Percentiles rank a stretch among this genome's conserved stretches.
Evolutionary conservation across 2,888 invertebrate genomes (phyloP).

Genomic region (Eilema sororculum): DNA sequence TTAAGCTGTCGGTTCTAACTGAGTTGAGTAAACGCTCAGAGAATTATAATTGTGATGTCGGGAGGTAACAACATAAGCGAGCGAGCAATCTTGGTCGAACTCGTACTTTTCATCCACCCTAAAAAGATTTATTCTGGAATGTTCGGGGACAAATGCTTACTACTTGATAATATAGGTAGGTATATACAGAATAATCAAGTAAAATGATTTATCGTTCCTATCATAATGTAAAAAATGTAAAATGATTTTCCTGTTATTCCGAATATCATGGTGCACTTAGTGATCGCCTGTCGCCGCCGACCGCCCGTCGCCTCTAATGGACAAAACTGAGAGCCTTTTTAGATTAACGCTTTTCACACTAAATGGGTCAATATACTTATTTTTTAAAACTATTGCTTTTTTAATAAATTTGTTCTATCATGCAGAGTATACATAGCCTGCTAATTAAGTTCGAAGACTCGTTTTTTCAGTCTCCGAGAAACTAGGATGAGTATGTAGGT

Average conservation of each 20-base stretch:
- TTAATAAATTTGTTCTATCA: not conserved
- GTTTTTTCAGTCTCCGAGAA: too few relatives aligned
- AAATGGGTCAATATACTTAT: constrained; percentile 52
- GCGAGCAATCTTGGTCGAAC: too few relatives aligned
- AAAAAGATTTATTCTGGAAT: too few relatives aligned
- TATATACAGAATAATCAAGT: too few relatives aligned
- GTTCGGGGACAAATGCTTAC: too few relatives aligned
- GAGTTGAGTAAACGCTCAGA: too few relatives aligned
- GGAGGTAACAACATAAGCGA: too few relatives aligned
- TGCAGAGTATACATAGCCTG: not conserved
- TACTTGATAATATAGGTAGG: too few relatives aligned
- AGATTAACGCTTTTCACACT: constrained; percentile 60
- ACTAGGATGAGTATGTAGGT: too few relatives aligned
- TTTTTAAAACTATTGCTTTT: constrained; percentile 33
- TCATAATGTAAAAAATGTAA: not conserved
- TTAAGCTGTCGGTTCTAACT: too few relatives aligned
- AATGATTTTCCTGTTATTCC: constrained; percentile 22
- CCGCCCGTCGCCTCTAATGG: constrained; percentile 63
- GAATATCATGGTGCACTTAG: constrained; percentile 34
- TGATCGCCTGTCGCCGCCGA: constrained; percentile 48
- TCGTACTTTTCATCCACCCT: too few relatives aligned
- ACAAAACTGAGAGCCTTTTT: constrained; percentile 64
- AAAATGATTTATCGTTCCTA: not conserved
- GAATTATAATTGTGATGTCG: too few relatives aligned
- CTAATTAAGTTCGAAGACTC: not conserved